Base-by-base conservation (phyloP, 2,113 vertebrate genomes). In the Microcebus griseorufus region DNA sequence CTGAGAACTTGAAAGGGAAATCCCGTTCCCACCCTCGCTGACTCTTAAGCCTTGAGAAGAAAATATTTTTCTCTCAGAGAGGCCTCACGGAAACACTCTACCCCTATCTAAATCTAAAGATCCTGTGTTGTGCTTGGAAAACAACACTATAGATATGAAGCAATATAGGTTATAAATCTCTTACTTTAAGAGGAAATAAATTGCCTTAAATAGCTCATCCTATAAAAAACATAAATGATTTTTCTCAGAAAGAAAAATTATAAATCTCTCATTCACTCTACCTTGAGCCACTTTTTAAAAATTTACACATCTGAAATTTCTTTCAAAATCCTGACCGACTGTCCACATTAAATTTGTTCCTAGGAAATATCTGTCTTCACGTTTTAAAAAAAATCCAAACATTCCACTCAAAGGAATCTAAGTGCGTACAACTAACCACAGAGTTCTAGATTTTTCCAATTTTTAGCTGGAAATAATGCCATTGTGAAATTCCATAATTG, bases 401-500 rank as follows among this genome's bases (percentile, higher is more conserved):
- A 92, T 58, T 69, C 8, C 10, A 65, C 32, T 83, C 55, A 90
- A 62, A 93, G 91, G 90, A 86, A 96, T 92, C 29, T 97, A 95
- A 98, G 89, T 37, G 23, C 67, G 60, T 45, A 42, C 60, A 95
- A 97, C 86, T 96, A 96, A 97, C 80, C 88, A 42, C 65, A 93
- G 79, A 90, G 90, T 94, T 90, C 27, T 23, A 78, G 64, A 92
- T 85, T 96, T 96, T 84, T 95, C 84, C 95, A 97, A 96, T 96
- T 75, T 90, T 1, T 6, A 91, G 62, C 90, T 97, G 83, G 90
- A 67, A 94, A 96, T 96, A 92, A 20, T 70, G 84, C 53, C 69
- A 80, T 96, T 92, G 25, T 32, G 0, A 29, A 97, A 94, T 51
- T 87, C 83, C 96, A 14, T 25, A 94, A 86, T 72, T 64, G 29